phyloP scores from a whole-genome alignment of 2,113 vertebrate genomes.

The Hippocampus comes region DNA sequence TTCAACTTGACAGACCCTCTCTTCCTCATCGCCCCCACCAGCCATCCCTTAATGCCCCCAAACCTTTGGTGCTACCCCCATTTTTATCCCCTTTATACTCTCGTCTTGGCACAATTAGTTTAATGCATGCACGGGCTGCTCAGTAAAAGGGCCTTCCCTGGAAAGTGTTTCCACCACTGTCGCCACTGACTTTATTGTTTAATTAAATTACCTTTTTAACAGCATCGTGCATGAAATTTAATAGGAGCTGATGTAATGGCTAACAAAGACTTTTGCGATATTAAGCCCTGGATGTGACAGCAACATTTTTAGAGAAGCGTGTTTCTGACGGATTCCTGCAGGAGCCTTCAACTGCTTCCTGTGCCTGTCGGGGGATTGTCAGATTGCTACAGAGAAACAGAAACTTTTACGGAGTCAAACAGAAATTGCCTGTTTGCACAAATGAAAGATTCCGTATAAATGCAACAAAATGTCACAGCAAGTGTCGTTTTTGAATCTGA shows the following conservation, averaged over 20 bases:
- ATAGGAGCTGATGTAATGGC: constrained; percentile 28
- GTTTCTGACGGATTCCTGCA: constrained; percentile 54
- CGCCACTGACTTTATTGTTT: constrained; percentile 7
- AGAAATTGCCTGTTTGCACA: constrained; percentile 9
- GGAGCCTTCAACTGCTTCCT: constrained; percentile 48
- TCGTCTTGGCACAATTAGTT: constrained; percentile 30
- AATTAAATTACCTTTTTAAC: not conserved
- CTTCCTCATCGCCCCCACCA: not conserved
- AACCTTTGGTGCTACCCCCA: constrained; percentile 23
- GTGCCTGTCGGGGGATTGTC: constrained; percentile 54
- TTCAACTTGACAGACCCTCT: constrained; percentile 36
- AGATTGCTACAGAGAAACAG: constrained; percentile 18
- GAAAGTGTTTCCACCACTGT: constrained; percentile 25
- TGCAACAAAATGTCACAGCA: not conserved
- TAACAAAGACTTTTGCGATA: constrained; percentile 41
- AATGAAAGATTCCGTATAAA: not conserved
- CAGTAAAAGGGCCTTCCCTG: constrained; percentile 38
- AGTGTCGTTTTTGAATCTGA: not conserved
- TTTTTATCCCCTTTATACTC: not conserved
- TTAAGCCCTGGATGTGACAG: constrained; percentile 51
- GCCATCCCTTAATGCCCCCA: not conserved
- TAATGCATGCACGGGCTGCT: constrained; percentile 44
- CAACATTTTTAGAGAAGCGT: constrained; percentile 45
- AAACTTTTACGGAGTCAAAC: constrained; percentile 16
- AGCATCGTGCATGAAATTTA: constrained; percentile 10